phyloP scores from a whole-genome alignment of 2,888 invertebrate genomes.

The Callimorpha dominula region DNA sequence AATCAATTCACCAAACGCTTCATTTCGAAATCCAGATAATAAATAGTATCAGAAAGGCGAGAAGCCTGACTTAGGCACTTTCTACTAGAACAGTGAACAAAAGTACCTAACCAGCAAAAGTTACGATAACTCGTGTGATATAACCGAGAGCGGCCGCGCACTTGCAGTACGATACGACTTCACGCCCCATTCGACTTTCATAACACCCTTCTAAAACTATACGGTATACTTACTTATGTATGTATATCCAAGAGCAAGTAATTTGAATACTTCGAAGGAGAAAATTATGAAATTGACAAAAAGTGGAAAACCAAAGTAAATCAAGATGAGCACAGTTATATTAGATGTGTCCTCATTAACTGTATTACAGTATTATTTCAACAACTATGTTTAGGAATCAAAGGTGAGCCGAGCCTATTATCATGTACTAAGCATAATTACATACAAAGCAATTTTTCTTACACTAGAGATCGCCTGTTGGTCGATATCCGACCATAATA shows the following conservation, averaged over 20 bases:
- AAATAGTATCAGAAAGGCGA: constrained; percentile 78
- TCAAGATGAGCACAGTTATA: neutral
- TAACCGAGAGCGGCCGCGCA: constrained; percentile 65
- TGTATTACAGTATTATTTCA: neutral
- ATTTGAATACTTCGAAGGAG: constrained; percentile 12
- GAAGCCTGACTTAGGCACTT: constrained; percentile 76
- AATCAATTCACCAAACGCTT: constrained; percentile 26
- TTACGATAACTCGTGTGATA: constrained; percentile 81
- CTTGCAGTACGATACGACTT: constrained; percentile 64
- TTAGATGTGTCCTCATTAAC: neutral
- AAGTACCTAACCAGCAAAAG: constrained; percentile 74
- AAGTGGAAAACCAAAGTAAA: neutral
- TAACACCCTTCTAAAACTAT: constrained; percentile 64
- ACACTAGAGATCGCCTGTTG: too few species aligned
- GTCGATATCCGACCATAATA: too few species aligned
- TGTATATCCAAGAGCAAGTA: constrained; percentile 12
- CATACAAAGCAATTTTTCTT: neutral
- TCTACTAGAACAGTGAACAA: constrained; percentile 76
- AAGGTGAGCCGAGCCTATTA: neutral
- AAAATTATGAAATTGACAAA: constrained; percentile 9
- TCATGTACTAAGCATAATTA: neutral
- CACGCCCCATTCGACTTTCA: constrained; percentile 69
- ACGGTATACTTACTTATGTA: constrained; percentile 31
- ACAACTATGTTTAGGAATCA: neutral
- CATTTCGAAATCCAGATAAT: constrained; percentile 56